phyloP scores from a whole-genome alignment of 2,113 vertebrate genomes.

The Xenus cinereus region DNA sequence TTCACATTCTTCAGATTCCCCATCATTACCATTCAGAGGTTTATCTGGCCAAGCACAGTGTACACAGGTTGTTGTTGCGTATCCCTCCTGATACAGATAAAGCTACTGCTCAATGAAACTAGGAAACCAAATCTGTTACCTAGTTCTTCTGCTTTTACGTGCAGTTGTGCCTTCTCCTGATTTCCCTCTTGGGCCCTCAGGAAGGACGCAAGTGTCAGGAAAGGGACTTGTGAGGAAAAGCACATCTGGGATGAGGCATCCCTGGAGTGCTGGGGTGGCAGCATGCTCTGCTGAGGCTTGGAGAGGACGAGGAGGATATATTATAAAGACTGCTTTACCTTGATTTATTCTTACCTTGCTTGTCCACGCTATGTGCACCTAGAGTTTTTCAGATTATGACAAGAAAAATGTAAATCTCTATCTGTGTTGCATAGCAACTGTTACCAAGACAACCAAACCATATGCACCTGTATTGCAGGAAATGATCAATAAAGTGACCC shows the following conservation, averaged over 20 bases:
- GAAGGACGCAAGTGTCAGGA: neutral
- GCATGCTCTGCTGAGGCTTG: neutral
- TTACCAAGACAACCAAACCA: conserved; percentile 55
- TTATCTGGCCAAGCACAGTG: neutral
- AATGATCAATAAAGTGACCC: conserved; percentile 59
- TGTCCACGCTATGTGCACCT: neutral
- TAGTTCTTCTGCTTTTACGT: neutral
- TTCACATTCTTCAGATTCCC: neutral
- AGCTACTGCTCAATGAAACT: neutral
- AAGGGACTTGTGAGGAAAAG: neutral
- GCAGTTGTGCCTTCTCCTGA: neutral
- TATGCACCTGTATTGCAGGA: conserved; percentile 48
- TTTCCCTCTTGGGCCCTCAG: neutral
- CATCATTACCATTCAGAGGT: neutral
- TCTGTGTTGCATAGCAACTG: conserved; percentile 57
- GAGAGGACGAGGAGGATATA: neutral
- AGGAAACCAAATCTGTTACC: neutral
- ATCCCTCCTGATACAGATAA: neutral
- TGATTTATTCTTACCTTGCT: neutral
- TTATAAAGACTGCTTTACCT: neutral
- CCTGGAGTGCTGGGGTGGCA: neutral
- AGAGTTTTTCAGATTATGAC: conserved; percentile 23
- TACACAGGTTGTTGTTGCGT: neutral
- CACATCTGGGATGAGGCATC: neutral
- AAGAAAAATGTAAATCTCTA: conserved; percentile 46